phyloP scores from a whole-genome alignment of 2,888 invertebrate species.

The Ditula angustiorana region DNA sequence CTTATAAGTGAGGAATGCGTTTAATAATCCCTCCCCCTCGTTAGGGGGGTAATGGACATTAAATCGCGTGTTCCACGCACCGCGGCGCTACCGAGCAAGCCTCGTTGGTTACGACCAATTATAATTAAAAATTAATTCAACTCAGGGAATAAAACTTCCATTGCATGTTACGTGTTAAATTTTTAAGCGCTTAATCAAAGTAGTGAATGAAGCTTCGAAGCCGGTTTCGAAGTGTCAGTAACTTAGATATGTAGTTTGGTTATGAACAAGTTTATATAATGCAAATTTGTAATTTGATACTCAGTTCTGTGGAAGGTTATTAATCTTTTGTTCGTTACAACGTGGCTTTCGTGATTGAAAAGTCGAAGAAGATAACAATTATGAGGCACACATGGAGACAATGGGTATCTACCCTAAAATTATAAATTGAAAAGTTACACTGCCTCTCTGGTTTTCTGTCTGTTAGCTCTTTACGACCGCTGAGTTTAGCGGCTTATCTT shows the following conservation, averaged over 20 bases:
- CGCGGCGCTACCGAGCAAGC: constrained; percentile 58
- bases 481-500: background rate
- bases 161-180: constrained; percentile 59
- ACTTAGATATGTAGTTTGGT: constrained; percentile 16
- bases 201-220: constrained; percentile 21
- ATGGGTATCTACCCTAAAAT: too few species aligned
- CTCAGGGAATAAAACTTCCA: constrained; percentile 59
- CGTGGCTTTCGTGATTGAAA: background rate
- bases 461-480: too few species aligned
- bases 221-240: constrained; percentile 23
- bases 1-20: constrained; percentile 78
- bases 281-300: background rate
- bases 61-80: constrained; percentile 77
- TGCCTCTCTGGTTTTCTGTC: too few species aligned
- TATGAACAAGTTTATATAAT: constrained; percentile 7
- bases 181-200: constrained; percentile 48
- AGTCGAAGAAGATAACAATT: too few species aligned
- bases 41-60: constrained; percentile 76
- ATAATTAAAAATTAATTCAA: constrained; percentile 82
- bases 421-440: too few species aligned
- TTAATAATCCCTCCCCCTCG: constrained; percentile 65
- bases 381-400: too few species aligned
- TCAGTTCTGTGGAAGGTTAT: constrained; percentile 41
- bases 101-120: constrained; percentile 72
- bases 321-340: background rate